Evolutionary conservation across 2,888 invertebrate species (phyloP), one percentile per base, ranked within the genome.

Genomic region (Laspeyria flexula): DNA sequence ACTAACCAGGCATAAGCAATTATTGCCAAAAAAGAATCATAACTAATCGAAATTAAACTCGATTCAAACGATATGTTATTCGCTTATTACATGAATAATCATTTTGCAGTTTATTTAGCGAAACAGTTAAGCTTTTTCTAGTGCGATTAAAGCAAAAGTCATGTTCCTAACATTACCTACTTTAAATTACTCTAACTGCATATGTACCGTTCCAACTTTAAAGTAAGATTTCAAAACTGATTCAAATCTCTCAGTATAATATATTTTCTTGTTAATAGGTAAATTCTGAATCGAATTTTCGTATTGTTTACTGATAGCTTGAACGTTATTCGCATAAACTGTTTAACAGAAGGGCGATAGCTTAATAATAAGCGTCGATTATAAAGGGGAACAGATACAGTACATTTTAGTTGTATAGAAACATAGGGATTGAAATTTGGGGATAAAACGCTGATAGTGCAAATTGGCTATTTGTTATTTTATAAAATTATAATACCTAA

Each of bases 291-390:
- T 77, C 69, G 73, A 78, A 76, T 77, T 68, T 48, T 58, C 43
- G 65, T 73, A 79, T 78, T 83, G 78, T 83, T 85, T 81, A 75
- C 77, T 78, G 65, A 63, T 70, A 79, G 79, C 73, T 76, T 72
- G 78, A 79, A 76, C 73, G 74, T 75, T 75, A 75, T 68, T 75
- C 66, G 67, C 61, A 69, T 75, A 74, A 79, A 79, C 75, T 76
- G 77, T 73, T 56, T 69, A 68, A 67, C 71, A 68, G 71, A 68
- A 71, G 85, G 84, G 83, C 57, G 78, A 62, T 73, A 72, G 80
- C 75, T 83, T 82, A 81, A 87, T 84, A 85, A 85, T 86, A 86
- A 86, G 78, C 74, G 81, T 76, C 83, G 80, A 85, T 85, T 87
- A 86, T 75, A 74, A 47, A 81, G 74, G 78, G 82, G 75, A 69